Conservation (phyloP, 2,888 invertebrate species). For the Exocentrus adspersus region DNA sequence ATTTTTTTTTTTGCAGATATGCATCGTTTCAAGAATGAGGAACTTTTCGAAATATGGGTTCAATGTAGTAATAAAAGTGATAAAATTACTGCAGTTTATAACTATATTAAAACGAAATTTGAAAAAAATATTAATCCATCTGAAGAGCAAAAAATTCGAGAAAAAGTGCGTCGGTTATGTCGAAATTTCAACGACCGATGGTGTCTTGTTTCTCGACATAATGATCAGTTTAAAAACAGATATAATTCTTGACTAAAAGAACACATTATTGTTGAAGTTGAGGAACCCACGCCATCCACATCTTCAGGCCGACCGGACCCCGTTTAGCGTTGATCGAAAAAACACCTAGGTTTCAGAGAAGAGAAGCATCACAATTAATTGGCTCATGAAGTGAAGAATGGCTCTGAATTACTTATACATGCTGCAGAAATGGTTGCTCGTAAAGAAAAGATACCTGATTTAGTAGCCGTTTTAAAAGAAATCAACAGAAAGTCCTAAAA, state of each 20-base stretch:
- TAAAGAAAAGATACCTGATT: slow-evolving; percentile 3
- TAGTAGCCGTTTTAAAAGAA: slow-evolving; percentile 14
- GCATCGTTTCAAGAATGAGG: slow-evolving; percentile 4
- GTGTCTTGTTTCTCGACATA: slow-evolving; percentile 1
- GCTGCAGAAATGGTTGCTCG: slow-evolving; percentile 8
- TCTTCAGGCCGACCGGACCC: slow-evolving; percentile 3
- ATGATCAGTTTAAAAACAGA: slow-evolving; percentile 1
- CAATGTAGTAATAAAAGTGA: slow-evolving; percentile 2
- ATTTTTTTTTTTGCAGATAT: slow-evolving; percentile 4
- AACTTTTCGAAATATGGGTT: slow-evolving; percentile 13
- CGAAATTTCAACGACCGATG: slow-evolving; percentile 3
- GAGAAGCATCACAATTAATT: slow-evolving; percentile 4
- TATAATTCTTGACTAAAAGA: slow-evolving; percentile 4
- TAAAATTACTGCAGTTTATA: neutral
- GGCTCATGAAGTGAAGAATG: neutral
- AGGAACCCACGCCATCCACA: slow-evolving; percentile 12
- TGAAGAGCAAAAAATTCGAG: neutral
- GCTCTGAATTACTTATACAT: neutral
- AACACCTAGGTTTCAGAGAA: slow-evolving; percentile 2
- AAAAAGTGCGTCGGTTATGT: slow-evolving; percentile 10
- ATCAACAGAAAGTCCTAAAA: neutral
- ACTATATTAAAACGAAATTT: neutral
- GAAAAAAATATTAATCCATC: neutral
- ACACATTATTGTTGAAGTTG: slow-evolving; percentile 1
- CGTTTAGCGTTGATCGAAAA: slow-evolving; percentile 1